These are phyloP conservation scores for Caenorhabditis tropicalis DNA, from an alignment of 1,140 invertebrate genomes.

Conservation along the genomic window DNA sequence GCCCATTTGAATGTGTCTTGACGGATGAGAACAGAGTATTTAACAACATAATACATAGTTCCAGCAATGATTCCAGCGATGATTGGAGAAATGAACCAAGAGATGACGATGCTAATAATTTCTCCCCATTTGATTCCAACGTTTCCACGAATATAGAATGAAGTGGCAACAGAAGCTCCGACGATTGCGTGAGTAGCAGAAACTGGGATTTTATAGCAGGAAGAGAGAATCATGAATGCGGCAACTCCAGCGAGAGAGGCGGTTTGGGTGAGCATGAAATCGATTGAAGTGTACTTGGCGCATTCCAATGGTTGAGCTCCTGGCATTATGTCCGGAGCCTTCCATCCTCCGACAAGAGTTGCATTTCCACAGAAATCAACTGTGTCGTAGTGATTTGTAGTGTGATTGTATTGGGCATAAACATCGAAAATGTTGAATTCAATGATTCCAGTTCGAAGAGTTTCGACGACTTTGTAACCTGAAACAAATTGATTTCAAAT, in stretches of 20 bases:
- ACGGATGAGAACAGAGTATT: slow-evolving; percentile 51
- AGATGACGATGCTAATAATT: slow-evolving; percentile 78
- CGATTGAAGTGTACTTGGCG: slow-evolving; percentile 53
- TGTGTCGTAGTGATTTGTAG: slow-evolving; percentile 15
- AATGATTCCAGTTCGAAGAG: slow-evolving; percentile 60
- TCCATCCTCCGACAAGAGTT: slow-evolving; percentile 4
- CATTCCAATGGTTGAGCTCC: slow-evolving; percentile 34
- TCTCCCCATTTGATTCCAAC: slow-evolving; percentile 84
- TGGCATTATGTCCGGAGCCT: slow-evolving; percentile 7
- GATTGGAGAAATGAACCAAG: slow-evolving; percentile 57
- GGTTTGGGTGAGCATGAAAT: slow-evolving; percentile 54
- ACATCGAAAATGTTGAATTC: slow-evolving; percentile 59
- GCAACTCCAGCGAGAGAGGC: slow-evolving; percentile 78
- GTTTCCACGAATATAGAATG: slow-evolving; percentile 84
- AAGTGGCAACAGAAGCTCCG: slow-evolving; percentile 92
- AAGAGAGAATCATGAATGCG: slow-evolving; percentile 88
- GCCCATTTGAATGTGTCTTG: slow-evolving; percentile 50
- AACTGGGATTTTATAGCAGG: slow-evolving; percentile 89
- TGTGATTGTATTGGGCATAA: slow-evolving; percentile 47
- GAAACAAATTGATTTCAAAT: too few species aligned
- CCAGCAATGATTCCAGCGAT: slow-evolving; percentile 53
- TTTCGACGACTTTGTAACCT: slow-evolving; percentile 69
- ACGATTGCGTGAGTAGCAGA: slow-evolving; percentile 93
- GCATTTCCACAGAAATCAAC: slow-evolving; percentile 43
- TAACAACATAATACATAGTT: slow-evolving; percentile 48